Conservation (phyloP, 2,888 invertebrate species). For the Dynastes maya region DNA sequence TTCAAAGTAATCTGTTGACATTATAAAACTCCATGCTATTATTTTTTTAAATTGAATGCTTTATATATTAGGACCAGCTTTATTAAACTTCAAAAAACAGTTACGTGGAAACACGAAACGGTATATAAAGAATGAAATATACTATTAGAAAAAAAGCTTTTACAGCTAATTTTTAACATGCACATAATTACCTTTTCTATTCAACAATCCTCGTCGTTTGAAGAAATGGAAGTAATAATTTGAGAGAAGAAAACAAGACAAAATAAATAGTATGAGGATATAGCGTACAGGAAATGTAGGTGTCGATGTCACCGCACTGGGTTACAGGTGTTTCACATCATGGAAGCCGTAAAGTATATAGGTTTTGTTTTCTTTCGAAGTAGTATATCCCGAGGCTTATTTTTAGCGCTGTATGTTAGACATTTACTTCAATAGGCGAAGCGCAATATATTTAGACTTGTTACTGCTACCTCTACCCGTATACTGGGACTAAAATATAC, state of each 20-base stretch:
- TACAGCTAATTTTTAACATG: neutral
- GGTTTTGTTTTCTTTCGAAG: slow-evolving; percentile 33
- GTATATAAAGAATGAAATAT: neutral
- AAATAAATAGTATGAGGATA: neutral
- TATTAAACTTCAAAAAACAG: neutral
- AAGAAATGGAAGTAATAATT: neutral
- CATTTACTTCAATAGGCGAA: slow-evolving; percentile 14
- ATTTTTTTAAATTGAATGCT: too few relatives aligned
- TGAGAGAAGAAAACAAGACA: neutral
- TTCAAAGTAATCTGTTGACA: neutral
- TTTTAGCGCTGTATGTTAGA: slow-evolving; percentile 14
- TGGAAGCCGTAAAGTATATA: slow-evolving; percentile 37
- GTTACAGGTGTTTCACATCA: slow-evolving; percentile 30
- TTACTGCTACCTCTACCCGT: neutral
- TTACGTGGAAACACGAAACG: neutral
- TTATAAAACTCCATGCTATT: too few relatives aligned
- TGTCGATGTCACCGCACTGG: slow-evolving; percentile 39
- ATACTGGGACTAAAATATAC: slow-evolving; percentile 10
- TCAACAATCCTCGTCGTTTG: neutral
- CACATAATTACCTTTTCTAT: neutral
- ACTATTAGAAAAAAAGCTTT: neutral
- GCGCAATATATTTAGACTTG: slow-evolving; percentile 27
- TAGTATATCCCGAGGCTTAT: slow-evolving; percentile 21
- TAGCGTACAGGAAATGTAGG: slow-evolving; percentile 31
- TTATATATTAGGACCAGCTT: neutral